phyloP scores from a whole-genome alignment of 1,140 invertebrate genomes.

The Zophobas morio region DNA sequence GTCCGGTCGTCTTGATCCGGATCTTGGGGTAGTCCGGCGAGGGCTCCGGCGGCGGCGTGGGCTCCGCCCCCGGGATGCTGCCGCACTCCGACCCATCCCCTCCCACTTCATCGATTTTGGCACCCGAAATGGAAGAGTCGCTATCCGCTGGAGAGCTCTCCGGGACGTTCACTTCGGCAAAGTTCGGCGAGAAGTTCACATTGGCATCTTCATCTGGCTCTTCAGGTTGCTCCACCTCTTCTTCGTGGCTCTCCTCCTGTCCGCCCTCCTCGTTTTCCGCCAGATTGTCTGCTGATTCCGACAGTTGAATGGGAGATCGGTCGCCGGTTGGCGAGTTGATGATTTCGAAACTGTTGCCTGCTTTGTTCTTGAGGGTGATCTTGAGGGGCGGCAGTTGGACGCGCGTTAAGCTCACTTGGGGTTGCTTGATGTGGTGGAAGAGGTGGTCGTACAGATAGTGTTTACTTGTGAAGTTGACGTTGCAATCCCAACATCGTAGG shows the following conservation, averaged over 20 bases:
- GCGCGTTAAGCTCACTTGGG: constrained; percentile 56
- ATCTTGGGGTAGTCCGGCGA: constrained; percentile 64
- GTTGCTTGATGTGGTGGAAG: constrained; percentile 62
- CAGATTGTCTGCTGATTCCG: constrained; percentile 27
- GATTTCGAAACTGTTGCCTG: constrained; percentile 62
- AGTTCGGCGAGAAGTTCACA: constrained; percentile 50
- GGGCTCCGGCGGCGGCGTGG: constrained; percentile 61
- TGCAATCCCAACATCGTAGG: constrained; percentile 61
- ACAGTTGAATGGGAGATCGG: constrained; percentile 23
- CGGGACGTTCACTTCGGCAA: neutral
- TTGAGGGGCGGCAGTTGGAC: constrained; percentile 58
- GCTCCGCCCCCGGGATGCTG: constrained; percentile 60
- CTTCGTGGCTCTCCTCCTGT: constrained; percentile 43
- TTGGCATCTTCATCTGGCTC: constrained; percentile 25
- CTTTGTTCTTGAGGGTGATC: constrained; percentile 60
- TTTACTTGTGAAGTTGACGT: constrained; percentile 60
- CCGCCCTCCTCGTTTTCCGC: constrained; percentile 12
- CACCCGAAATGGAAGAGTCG: constrained; percentile 14
- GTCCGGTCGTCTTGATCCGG: constrained; percentile 63
- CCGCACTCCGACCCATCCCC: constrained; percentile 49
- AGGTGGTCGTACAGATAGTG: constrained; percentile 61
- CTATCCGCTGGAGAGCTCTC: constrained; percentile 12
- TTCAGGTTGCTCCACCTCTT: constrained; percentile 39
- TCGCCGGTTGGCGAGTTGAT: constrained; percentile 53
- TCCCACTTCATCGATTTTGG: constrained; percentile 26